Conservation (phyloP, 2,113 vertebrate genomes). For the Rousettus leschenaultii region DNA sequence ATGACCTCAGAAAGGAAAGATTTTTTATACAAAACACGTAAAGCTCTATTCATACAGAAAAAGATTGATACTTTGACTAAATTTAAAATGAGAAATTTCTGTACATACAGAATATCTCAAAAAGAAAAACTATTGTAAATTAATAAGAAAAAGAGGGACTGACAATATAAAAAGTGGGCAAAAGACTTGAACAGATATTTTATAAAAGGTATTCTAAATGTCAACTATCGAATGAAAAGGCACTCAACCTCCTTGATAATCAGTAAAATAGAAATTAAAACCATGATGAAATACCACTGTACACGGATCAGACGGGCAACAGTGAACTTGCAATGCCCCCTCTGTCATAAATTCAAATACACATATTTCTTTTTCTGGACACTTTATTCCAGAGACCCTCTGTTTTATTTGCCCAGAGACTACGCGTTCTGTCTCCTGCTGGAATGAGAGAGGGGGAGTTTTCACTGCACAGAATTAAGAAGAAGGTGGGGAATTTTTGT, state of each 20-base stretch:
- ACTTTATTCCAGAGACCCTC: neutral
- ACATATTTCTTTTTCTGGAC: neutral
- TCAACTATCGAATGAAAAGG: neutral
- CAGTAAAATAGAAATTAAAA: neutral
- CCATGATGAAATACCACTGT: neutral
- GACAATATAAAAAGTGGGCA: neutral
- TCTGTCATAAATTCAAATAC: neutral
- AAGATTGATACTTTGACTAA: neutral
- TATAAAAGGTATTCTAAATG: neutral
- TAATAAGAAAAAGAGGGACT: neutral
- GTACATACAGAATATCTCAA: neutral
- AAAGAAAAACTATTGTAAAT: neutral
- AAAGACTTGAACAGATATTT: neutral
- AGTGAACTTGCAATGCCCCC: neutral
- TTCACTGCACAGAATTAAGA: neutral
- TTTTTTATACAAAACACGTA: neutral
- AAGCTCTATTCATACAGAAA: neutral
- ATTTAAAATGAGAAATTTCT: neutral
- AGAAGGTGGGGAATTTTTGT: neutral
- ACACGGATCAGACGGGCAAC: neutral
- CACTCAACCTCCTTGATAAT: neutral
- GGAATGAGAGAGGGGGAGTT: neutral
- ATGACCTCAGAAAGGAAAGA: neutral
- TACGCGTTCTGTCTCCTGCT: neutral
- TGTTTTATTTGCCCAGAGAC: neutral